Base-by-base conservation (phyloP, 2,113 vertebrate genomes). In the Eurypyga helias region DNA sequence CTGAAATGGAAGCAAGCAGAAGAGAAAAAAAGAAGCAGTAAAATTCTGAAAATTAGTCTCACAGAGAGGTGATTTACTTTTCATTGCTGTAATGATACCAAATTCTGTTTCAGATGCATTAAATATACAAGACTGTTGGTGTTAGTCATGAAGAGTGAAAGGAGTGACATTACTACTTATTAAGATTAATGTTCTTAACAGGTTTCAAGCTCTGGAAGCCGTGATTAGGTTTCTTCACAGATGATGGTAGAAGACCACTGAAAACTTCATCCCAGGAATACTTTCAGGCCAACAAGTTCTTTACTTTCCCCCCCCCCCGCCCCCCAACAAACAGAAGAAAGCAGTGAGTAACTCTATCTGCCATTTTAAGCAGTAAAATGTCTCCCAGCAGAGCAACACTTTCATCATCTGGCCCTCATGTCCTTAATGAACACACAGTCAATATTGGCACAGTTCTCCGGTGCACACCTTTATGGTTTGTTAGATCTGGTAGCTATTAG, bases 71-170 rank as follows among this genome's bases (percentile, higher is more conserved):
- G 36, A 93, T 95, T 96, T 96, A 89, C 72, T 93, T 89, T 84
- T 96, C n/a, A 61, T 61, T 76, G 76, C 76, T 89, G 29, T 84
- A 93, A 84, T 85, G 61, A 85, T 91, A 97, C 36, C 52, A 94
- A 70, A 96, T 97, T 97, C 69, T 87, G 28, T 95, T 98, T 98
- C 90, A 96, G 89, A 78, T 67, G 21, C 69, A 93, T 93, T 95
- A 89, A 89, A 94, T 62, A 81, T 49, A 90, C 7, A 43, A 81
- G 76, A 82, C 48, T 92, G 90, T 58, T 95, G 95, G 69, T 95
- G 96, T 96, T 97, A 96, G 67, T 96, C 94, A 97, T 94, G 93
- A 96, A 86, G 93, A 96, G 49, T 80, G 64, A 96, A 94, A 97
- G 58, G 18, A 67, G 33, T 73, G 87, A 78, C 91, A 96, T 97